phyloP scores from a whole-genome alignment of 2,797 vertebrate genomes.

The Hippocampus kuda region DNA sequence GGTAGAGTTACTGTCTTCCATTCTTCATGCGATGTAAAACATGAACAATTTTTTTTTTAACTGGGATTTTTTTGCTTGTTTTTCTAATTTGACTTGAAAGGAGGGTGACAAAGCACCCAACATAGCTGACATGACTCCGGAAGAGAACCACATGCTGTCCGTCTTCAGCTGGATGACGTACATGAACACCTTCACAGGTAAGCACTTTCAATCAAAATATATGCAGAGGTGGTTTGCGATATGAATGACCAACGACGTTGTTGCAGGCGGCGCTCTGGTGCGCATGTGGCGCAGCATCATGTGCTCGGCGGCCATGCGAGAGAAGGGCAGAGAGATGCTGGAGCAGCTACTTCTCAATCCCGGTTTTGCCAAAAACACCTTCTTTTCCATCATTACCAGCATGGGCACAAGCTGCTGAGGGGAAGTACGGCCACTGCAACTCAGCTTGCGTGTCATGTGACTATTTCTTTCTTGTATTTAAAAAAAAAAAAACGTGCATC shows the following conservation, averaged over 20 bases:
- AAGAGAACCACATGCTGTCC: conserved; percentile 69
- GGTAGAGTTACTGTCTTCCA: not conserved
- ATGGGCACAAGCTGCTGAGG: conserved; percentile 47
- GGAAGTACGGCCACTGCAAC: too few species aligned
- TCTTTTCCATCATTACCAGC: conserved; percentile 42
- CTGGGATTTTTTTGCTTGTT: too few species aligned
- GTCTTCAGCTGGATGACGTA: conserved; percentile 50
- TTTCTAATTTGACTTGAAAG: conserved; percentile 10
- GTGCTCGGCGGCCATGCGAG: conserved; percentile 54
- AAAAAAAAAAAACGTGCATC: not conserved
- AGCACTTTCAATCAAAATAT: not conserved
- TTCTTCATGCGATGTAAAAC: not conserved
- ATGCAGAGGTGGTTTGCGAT: too few species aligned
- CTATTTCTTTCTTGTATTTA: not conserved
- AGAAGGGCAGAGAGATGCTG: conserved; percentile 53
- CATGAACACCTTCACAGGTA: conserved; percentile 62
- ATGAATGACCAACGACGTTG: too few species aligned
- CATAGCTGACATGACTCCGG: conserved; percentile 63
- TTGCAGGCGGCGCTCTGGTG: conserved; percentile 41
- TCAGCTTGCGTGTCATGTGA: too few species aligned
- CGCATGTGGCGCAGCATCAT: conserved; percentile 48
- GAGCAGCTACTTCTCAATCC: conserved; percentile 49
- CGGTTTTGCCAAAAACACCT: conserved; percentile 22
- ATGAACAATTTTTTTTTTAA: not conserved
- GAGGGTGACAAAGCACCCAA: conserved; percentile 47